phyloP scores from a whole-genome alignment of 2,888 invertebrate genomes.

The Hyalella azteca region DNA sequence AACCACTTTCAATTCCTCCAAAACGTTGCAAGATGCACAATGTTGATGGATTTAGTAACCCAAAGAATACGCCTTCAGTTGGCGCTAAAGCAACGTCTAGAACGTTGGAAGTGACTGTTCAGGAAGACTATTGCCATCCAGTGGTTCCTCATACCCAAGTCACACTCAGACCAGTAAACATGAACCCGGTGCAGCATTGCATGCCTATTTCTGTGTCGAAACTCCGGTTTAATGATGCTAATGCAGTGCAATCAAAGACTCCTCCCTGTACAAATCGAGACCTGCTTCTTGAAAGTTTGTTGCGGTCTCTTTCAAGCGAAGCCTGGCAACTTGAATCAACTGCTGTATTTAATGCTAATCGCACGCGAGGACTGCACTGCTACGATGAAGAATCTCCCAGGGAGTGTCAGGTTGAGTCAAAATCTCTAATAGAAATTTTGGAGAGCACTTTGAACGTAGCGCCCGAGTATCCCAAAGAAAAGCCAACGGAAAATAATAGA shows the following conservation, averaged over 20 bases:
- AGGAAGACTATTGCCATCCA: conserved; percentile 8
- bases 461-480: not conserved
- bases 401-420: conserved; percentile 13
- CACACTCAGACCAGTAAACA: not conserved
- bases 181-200: not conserved
- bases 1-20: too few species aligned
- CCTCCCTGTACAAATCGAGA: not conserved
- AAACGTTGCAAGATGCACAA: too few species aligned
- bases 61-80: too few species aligned
- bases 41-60: too few species aligned
- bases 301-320: conserved; percentile 6
- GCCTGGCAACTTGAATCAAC: conserved; percentile 16
- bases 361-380: not conserved
- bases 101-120: not conserved
- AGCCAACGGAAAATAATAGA: not conserved
- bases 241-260: not conserved
- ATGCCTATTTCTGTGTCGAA: not conserved
- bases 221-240: not conserved
- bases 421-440: conserved; percentile 16
- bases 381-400: conserved; percentile 15
- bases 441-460: conserved; percentile 11
- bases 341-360: not conserved
- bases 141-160: not conserved
- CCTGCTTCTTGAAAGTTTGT: not conserved
- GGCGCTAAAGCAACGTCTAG: not conserved